A percentile compares a stretch with the other conserved stretches of the same genome.
phyloP scores from a whole-genome alignment of 1,140 invertebrate genomes.

The Hermetia illucens region DNA sequence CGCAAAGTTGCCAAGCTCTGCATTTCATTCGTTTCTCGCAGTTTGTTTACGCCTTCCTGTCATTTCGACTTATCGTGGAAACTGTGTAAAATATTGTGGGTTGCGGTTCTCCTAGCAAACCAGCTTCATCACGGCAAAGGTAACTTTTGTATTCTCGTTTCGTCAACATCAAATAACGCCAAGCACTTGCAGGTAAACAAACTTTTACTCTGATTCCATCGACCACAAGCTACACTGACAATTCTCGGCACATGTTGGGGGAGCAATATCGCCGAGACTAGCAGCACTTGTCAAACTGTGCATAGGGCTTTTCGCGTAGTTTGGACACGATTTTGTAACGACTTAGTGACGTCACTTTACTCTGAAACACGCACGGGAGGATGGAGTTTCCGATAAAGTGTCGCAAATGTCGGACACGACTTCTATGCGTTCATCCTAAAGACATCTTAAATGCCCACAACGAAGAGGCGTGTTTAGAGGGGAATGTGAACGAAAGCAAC shows the following conservation, averaged over 20 bases:
- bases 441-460: conserved; percentile 12
- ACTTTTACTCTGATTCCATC: background rate
- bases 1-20: background rate
- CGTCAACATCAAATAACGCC: too few relatives aligned
- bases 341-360: background rate
- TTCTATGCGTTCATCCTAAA: conserved; percentile 5
- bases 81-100: background rate
- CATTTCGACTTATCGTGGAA: background rate
- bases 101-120: background rate
- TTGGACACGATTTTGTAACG: too few relatives aligned
- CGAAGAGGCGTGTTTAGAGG: background rate
- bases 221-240: background rate
- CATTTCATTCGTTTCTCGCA: background rate
- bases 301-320: too few relatives aligned
- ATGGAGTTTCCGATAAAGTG: conserved; percentile 9
- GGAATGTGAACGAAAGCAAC: conserved; percentile 3
- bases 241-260: background rate
- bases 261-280: background rate
- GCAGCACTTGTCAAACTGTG: background rate
- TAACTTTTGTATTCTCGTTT: background rate
- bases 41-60: background rate
- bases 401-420: conserved; percentile 12
- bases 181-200: too few relatives aligned
- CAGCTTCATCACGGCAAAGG: background rate
- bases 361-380: background rate